Evolutionary conservation across 2,797 vertebrate genomes (phyloP), one percentile per base, ranked within the genome.

Genomic region (Semotilus atromaculatus): DNA sequence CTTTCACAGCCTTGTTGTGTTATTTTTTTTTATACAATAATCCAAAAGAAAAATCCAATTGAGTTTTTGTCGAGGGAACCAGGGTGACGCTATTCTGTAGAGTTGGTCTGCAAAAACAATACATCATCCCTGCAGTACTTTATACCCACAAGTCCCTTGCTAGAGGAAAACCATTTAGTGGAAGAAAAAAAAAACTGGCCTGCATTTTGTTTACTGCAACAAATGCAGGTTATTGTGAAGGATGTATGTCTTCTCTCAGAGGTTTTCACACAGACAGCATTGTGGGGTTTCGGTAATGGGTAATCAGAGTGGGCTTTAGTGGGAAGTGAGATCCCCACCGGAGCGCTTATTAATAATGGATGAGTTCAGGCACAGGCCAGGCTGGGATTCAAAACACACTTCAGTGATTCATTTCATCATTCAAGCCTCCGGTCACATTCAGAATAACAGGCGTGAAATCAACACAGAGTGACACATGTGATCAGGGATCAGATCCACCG

Each of bases 301-400:
- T 64, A 74, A 82, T 82, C 40, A 74, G 60, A 66, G 23, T 51
- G 31, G 60, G 60, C 31, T 75, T 75, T 43, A 75, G 43, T 81
- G 21, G 29, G 21, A 34, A 29, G 6, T 23, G 16, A 75, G 58
- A 82, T 62, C 71, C 55, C 81, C 81, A 11, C 55, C 36, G 70
- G 55, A 48, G 43, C 8, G 1, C 21, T 64, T 14, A 36, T 82
- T 74, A 82, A 64, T 82, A 74, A 82, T 64, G 58, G 38, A 82
- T 64, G 81, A 82, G 80, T 18, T 45, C 40, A 73, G n/a, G 38
- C 38, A 82, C 55, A 73, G 55, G 13, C 40, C 55, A 81, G 19
- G 11, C 68, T 45, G 36, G 23, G 53, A 81, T 70, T 71, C 48
- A 53, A 80, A 53, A 31, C 29, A 53, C 19, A 79, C 77, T 40